phyloP scores from a whole-genome alignment of 2,888 invertebrate genomes.

The Netelia fuscicornis region DNA sequence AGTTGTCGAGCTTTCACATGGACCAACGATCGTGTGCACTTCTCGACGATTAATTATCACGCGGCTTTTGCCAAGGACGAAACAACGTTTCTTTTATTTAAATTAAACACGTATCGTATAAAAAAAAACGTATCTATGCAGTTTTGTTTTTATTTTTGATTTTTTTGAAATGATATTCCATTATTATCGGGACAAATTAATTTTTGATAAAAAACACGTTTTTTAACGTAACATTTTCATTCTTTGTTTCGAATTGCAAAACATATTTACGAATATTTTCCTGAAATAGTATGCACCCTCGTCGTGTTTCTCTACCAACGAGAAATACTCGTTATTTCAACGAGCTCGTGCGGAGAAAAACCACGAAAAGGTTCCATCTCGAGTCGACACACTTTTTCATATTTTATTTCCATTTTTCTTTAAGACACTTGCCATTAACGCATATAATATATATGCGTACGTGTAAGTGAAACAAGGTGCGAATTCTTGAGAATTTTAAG shows the following conservation, averaged over 20 bases:
- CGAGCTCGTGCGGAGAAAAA: conserved; percentile 6
- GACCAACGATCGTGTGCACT: conserved; percentile 21
- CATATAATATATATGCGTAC: neutral
- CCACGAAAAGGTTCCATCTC: conserved; percentile 17
- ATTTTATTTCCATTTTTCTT: conserved; percentile 20
- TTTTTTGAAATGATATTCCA: no score
- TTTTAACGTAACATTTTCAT: no score
- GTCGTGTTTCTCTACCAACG: neutral
- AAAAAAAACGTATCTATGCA: no score
- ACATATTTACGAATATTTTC: no score
- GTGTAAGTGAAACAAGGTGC: neutral
- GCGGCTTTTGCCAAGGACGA: neutral
- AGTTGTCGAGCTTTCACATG: conserved; percentile 26
- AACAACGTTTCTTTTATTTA: no score
- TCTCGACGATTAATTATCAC: conserved; percentile 20
- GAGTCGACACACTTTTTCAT: conserved; percentile 34
- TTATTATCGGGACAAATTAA: no score
- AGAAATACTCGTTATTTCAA: conserved; percentile 44
- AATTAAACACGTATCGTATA: no score
- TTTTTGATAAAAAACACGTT: no score
- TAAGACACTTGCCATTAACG: neutral
- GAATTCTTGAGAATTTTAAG: conserved; percentile 18
- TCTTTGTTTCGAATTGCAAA: no score
- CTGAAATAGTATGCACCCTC: no score
- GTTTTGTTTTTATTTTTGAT: no score